Conservation (phyloP, 2,113 vertebrate species). For the rat (Rattus norvegicus) region GRCr8 NC_086036.1:33901001-33901500, state of each 20-base stretch:
- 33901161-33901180: not conserved
- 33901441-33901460: not conserved
- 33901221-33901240: accelerated
- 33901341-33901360: not conserved
- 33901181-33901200: not conserved
- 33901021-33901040: not conserved
- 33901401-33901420: not conserved
- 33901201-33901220: not conserved
- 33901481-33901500: not conserved
- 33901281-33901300: not conserved
- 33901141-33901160: not conserved
- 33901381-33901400: not conserved
- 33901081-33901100: not conserved
- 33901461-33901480: not conserved
- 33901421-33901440: not conserved
- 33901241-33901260: not conserved
- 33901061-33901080: not conserved
- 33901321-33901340: not conserved
- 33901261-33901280: accelerated
- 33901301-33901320: accelerated
- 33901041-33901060: no score
- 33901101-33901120: not conserved
- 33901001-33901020: not conserved
- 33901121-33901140: not conserved
- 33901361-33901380: not conserved